These are phyloP conservation scores for Centroberyx gerrardi DNA, from an alignment of 2,797 vertebrate genomes.

Conservation along the genomic window DNA sequence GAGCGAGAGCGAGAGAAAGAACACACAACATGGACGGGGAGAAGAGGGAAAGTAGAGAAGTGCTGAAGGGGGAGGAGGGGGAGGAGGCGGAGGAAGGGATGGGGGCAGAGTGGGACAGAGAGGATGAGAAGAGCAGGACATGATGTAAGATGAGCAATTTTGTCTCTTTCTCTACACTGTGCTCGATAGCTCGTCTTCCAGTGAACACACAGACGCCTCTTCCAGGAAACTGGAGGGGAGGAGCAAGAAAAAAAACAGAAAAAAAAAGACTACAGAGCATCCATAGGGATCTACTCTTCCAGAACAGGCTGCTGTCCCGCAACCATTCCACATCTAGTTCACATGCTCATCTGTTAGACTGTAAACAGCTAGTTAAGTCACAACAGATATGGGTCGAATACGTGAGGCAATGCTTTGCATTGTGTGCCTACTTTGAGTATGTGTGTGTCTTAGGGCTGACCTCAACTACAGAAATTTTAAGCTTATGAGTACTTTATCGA, in stretches of 20 bases:
- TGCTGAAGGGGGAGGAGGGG: conserved; percentile 48
- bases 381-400: conserved; percentile 21
- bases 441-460: not conserved
- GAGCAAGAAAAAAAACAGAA: conserved; percentile 22
- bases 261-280: conserved; percentile 6
- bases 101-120: conserved; percentile 57
- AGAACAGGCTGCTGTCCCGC: conserved; percentile 49
- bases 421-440: not conserved
- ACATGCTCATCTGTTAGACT: conserved; percentile 21
- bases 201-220: conserved; percentile 60
- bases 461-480: conserved; percentile 8
- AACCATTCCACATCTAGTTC: conserved; percentile 30
- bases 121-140: conserved; percentile 54
- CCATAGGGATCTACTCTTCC: conserved; percentile 55
- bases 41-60: conserved; percentile 66
- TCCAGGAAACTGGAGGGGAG: conserved; percentile 74
- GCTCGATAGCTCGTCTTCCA: conserved; percentile 44
- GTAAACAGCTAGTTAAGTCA: conserved; percentile 40
- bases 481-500: conserved; percentile 1
- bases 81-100: conserved; percentile 13
- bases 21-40: conserved; percentile 58
- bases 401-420: conserved; percentile 22
- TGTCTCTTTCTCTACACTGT: conserved; percentile 19
- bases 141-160: conserved; percentile 66
- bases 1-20: conserved; percentile 29